phyloP scores from a whole-genome alignment of 2,888 invertebrate species.

The Tenthredo livida region DNA sequence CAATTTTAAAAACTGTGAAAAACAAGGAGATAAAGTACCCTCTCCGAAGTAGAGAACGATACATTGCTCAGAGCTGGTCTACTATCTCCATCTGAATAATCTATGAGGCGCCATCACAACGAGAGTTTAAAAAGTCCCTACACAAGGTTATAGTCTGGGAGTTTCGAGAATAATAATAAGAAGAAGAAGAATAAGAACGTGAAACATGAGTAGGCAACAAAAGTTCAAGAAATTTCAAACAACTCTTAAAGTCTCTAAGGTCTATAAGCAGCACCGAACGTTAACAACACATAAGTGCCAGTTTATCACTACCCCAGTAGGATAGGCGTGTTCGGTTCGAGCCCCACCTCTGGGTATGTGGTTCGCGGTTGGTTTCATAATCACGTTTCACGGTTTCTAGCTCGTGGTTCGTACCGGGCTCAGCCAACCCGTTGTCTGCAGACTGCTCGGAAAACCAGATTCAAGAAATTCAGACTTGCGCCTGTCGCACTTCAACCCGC shows the following conservation, averaged over 20 bases:
- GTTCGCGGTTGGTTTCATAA: background rate
- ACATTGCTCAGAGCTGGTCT: constrained; percentile 18
- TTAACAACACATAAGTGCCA: constrained; percentile 43
- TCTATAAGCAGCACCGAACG: constrained; percentile 18
- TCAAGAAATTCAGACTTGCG: background rate
- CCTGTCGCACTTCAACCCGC: constrained; percentile 2
- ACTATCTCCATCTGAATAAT: constrained; percentile 1
- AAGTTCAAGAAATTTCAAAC: constrained; percentile 16
- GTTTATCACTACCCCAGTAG: constrained; percentile 25
- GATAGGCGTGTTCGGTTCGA: constrained; percentile 21
- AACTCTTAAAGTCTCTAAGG: background rate
- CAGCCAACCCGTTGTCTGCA: constrained; percentile 16
- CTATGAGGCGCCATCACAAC: constrained; percentile 5
- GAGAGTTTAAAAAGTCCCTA: background rate
- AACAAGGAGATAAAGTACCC: constrained; percentile 38
- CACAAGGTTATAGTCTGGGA: background rate
- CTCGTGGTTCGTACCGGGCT: constrained; percentile 32
- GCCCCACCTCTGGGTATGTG: constrained; percentile 36
- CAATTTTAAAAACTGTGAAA: background rate
- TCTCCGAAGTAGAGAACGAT: background rate
- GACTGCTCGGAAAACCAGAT: background rate
- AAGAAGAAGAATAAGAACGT: constrained; percentile 15
- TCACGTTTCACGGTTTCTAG: background rate
- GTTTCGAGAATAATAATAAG: background rate
- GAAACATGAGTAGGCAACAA: constrained; percentile 4